Evolutionary conservation across 2,113 vertebrate species (phyloP), one percentile per base, ranked within the genome.

Genomic region (Lagopus leucura): DNA sequence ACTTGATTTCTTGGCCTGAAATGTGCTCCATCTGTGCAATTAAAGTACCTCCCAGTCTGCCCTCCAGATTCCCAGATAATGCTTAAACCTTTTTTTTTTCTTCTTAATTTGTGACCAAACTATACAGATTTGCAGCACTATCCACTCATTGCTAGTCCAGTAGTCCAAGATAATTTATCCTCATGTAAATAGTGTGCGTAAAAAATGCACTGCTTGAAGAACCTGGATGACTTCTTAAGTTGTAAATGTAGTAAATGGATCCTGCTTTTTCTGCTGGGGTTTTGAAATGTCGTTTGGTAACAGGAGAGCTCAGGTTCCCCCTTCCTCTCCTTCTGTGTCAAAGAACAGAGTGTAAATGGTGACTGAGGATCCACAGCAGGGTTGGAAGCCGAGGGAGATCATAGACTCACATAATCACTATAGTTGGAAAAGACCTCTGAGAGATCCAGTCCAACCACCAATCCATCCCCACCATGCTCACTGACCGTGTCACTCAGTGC

Each of bases 1-100:
- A 94, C 93, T 92, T 92, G 95, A 92, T 82, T 93, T 96, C 69
- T 89, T 94, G 89, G 95, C 91, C 81, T 82, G 34, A 24, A 9
- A 40, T 60, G 38, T 71, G 79, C 60, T 89, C 93, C 93, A 86
- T 90, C 75, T 94, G 61, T 90, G 89, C 88, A 96, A 89, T 96
- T 90, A 94, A 92, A 94, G 79, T 65, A 83, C 79, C 88, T 95
- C 79, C 89, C 89, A 86, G 82, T 77, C 87, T 94, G 91, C 92
- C 90, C 82, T 93, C 22, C 47, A 15, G 79, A 91, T 95, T 91
- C 72, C 18, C 79, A 93, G 91, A 94, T 93, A 93, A 72, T 1
- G 4, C 85, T 91, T 91, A 87, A 91, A 83, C 75, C 79, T 52
- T 77, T 81, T 60, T 12, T 78, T 57, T 13, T 30, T 65, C 19